Evolutionary conservation across 1,140 invertebrate species (phyloP).

Genomic region (Telenomus remus): DNA sequence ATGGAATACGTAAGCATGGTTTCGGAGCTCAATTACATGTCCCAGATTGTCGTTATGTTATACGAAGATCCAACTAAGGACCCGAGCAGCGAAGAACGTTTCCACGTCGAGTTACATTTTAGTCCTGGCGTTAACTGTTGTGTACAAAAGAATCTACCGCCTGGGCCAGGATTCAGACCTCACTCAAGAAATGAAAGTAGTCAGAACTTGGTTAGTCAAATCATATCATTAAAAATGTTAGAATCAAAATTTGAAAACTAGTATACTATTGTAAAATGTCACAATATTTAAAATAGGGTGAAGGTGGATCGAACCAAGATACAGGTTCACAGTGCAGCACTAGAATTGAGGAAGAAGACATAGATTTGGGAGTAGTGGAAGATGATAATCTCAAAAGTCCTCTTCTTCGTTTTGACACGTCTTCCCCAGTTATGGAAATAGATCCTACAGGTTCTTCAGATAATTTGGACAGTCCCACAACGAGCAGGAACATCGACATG

Average conservation of each 20-base stretch:
- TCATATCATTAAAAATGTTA: neutral
- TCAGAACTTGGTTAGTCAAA: slow-evolving; percentile 69
- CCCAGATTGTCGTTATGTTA: slow-evolving; percentile 99
- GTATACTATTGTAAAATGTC: no score
- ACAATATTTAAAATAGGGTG: slow-evolving; percentile 56
- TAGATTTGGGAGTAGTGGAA: slow-evolving; percentile 65
- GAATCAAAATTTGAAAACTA: no score
- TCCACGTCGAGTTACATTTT: slow-evolving; percentile 98
- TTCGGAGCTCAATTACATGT: slow-evolving; percentile 99
- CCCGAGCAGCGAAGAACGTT: slow-evolving; percentile 90
- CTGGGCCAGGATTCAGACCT: slow-evolving; percentile 93
- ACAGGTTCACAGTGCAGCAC: slow-evolving; percentile 74
- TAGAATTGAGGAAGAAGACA: slow-evolving; percentile 80
- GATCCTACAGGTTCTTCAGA: slow-evolving; percentile 62
- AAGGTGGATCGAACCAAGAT: slow-evolving; percentile 67
- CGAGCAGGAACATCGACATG: slow-evolving; percentile 72
- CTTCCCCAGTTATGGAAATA: slow-evolving; percentile 65
- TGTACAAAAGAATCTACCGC: slow-evolving; percentile 94
- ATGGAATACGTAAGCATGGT: slow-evolving; percentile 99
- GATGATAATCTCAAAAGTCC: slow-evolving; percentile 60
- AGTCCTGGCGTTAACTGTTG: slow-evolving; percentile 97
- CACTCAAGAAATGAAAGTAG: slow-evolving; percentile 88
- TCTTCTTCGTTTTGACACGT: slow-evolving; percentile 42
- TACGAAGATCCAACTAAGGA: slow-evolving; percentile 99
- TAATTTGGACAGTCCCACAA: slow-evolving; percentile 70